Evolutionary conservation across 2,888 invertebrate genomes (phyloP).

Genomic region (Brachyptera risi): DNA sequence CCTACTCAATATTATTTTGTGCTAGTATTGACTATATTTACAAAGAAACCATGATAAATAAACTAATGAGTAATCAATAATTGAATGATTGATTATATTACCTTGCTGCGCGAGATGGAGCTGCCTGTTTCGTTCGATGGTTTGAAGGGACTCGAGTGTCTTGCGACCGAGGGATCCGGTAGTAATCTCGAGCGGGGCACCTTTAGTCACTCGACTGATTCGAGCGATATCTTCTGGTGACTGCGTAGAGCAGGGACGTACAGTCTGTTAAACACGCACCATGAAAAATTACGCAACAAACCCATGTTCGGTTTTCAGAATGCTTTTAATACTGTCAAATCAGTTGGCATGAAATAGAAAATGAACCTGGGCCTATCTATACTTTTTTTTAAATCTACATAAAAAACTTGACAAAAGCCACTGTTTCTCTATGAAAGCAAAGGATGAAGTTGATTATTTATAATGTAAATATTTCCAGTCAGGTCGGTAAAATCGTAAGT

Average conservation of each 20-base stretch:
- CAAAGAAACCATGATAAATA: no score
- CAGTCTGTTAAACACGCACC: no score
- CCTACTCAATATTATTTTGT: no score
- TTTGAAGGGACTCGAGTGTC: slow-evolving; percentile 80
- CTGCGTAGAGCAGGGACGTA: slow-evolving; percentile 11
- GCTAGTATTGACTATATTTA: no score
- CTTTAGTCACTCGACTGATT: slow-evolving; percentile 82
- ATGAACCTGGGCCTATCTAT: not conserved
- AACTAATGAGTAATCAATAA: no score
- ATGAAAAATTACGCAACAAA: not conserved
- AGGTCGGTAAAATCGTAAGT: no score
- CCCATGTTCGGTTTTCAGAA: not conserved
- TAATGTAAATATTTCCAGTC: no score
- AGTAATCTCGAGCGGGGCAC: slow-evolving; percentile 70
- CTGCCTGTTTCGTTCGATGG: slow-evolving; percentile 83
- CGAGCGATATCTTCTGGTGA: slow-evolving; percentile 78
- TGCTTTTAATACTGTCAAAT: not conserved
- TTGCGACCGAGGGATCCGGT: slow-evolving; percentile 57
- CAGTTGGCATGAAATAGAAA: not conserved
- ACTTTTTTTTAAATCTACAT: no score
- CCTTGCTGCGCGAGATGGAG: slow-evolving; percentile 88
- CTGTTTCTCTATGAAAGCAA: no score
- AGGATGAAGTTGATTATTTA: no score
- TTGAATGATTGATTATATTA: no score
- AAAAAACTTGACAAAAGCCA: not conserved